Base-by-base conservation (phyloP, 2,113 vertebrate species). In the Strigops habroptila region DNA sequence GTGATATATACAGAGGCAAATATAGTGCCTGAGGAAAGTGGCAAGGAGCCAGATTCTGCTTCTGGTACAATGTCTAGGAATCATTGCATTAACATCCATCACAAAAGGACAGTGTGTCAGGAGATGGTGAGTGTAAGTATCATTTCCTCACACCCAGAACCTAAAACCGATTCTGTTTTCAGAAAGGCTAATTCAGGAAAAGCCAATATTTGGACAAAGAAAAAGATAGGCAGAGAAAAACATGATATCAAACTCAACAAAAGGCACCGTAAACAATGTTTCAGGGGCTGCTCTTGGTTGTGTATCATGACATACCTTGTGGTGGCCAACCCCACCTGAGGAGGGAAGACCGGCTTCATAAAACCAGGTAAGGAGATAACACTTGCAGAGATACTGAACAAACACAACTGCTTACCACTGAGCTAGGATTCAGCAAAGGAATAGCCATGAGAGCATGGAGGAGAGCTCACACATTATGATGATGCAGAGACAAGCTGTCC, bases 391-490 rank as follows among this genome's bases (percentile, higher is more conserved):
- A 28, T 12, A 25, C 1, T 44, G n/a, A 70, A 59, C 12, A 15
- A 63, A 12, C 16, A 43, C 11, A 15, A 19, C 3, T 62, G 28
- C 12, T 82, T n/a, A 44, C 37, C 28, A 37, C 25, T 16, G 52
- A 31, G 37, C 23, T n/a, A 23, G 51, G n/a, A 74, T 52, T 31
- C 43, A 52, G 49, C 49, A 33, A 60, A 33, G 35, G 21, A 79
- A 35, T 2, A 78, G 28, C 43, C 52, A 16, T 0, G 24, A 73
- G 44, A 25, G 33, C 35, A 52, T 0, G 21, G 33, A 52, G 51
- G 14, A 81, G 39, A 35, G 43, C 55, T 71, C 18, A 35, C 0
- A 1, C 0, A 0, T 21, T 39, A 21, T 1, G 7, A 41, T 0
- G 1, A 62, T 1, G 1, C 35, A 80, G 31, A 65, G 9, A 17